Conservation (phyloP, 1,140 invertebrate species). For the Steinernema feltiae region DNA sequence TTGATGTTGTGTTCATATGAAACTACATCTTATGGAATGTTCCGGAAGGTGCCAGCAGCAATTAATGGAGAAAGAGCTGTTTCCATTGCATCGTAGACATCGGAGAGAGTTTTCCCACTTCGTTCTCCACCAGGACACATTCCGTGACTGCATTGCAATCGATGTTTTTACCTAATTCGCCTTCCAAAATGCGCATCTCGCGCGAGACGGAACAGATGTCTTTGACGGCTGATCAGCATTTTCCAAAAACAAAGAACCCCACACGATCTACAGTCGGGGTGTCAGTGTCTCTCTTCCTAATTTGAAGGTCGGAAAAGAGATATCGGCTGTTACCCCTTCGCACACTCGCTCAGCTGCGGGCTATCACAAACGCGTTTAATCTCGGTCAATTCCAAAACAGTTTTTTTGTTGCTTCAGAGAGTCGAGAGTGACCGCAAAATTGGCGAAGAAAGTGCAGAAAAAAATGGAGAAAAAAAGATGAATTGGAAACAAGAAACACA, state of each 20-base stretch:
- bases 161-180: slow-evolving; percentile 2
- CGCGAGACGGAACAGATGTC: background rate
- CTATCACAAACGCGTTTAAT: background rate
- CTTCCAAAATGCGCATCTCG: background rate
- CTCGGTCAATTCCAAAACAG: background rate
- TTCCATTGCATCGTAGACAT: too few relatives aligned
- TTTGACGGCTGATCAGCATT: background rate
- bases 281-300: background rate
- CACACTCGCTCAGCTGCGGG: background rate
- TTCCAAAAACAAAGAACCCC: background rate
- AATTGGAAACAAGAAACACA: too few relatives aligned
- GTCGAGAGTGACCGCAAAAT: background rate
- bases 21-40: too few relatives aligned
- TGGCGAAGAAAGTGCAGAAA: background rate
- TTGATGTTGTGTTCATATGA: too few relatives aligned
- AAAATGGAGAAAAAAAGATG: background rate
- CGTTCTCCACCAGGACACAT: background rate
- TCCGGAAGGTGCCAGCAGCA: too few relatives aligned
- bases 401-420: background rate
- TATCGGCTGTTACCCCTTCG: background rate
- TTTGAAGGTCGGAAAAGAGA: background rate
- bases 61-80: too few relatives aligned
- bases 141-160: too few relatives aligned
- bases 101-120: too few relatives aligned
- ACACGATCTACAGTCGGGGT: background rate